These are phyloP conservation scores for Anaspis maculata DNA, from an alignment of 2,888 invertebrate species.

Conservation along the genomic window DNA sequence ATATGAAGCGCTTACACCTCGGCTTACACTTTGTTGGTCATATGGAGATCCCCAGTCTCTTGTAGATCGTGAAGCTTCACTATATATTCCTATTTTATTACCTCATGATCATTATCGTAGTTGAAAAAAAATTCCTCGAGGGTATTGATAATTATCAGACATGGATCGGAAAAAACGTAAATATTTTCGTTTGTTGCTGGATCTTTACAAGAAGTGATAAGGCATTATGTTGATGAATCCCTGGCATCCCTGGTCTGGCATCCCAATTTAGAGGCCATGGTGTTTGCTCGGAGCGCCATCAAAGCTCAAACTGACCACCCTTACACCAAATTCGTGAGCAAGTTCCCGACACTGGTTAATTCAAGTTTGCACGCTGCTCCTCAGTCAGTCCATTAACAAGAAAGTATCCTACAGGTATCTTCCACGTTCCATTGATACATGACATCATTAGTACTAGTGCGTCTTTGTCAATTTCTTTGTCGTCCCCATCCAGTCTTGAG, in stretches of 20 bases:
- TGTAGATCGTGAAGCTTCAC: constrained; percentile 7
- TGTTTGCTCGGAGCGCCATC: constrained; percentile 8
- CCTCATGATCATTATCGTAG: constrained; percentile 7
- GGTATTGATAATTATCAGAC: constrained; percentile 23
- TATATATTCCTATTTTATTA: constrained; percentile 9
- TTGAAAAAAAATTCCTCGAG: constrained; percentile 18
- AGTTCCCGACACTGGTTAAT: constrained; percentile 7
- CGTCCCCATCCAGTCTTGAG: not conserved
- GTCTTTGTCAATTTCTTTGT: constrained; percentile 7
- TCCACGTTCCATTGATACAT: constrained; percentile 15
- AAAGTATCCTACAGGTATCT: constrained; percentile 19
- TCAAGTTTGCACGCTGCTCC: constrained; percentile 13
- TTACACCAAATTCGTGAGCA: constrained; percentile 5
- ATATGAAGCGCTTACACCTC: no score
- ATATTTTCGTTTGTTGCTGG: constrained; percentile 1
- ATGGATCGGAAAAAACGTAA: constrained; percentile 6
- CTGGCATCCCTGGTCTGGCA: no score
- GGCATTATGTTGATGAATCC: not conserved
- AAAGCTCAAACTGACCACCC: constrained; percentile 9
- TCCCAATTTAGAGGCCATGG: constrained; percentile 3
- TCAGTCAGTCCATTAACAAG: constrained; percentile 15
- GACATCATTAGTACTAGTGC: constrained; percentile 18
- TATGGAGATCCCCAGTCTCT: constrained; percentile 7
- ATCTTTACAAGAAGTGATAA: constrained; percentile 3
- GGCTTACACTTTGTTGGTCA: constrained; percentile 10